phyloP scores from a whole-genome alignment of 2,113 vertebrate species.

The Catharus minimus region DNA sequence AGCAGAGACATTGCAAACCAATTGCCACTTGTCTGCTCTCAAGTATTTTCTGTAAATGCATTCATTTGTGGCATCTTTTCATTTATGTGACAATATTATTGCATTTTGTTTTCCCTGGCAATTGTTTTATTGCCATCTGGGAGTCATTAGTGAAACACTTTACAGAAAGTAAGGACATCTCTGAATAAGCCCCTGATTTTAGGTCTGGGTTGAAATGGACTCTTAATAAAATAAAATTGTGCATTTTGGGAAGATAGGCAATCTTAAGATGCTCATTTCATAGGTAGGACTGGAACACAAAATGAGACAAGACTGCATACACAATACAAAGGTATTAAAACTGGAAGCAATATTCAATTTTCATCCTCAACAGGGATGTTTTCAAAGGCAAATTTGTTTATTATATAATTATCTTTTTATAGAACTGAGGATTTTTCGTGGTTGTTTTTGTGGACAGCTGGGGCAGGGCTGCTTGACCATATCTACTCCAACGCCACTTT shows the following conservation, averaged over 20 bases:
- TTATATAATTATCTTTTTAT: neutral
- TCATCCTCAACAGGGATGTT: neutral
- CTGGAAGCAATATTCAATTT: neutral
- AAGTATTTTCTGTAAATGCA: slow-evolving; percentile 53
- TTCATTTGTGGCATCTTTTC: slow-evolving; percentile 50
- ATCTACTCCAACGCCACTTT: neutral
- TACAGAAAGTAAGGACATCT: neutral
- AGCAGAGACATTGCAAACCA: slow-evolving; percentile 52
- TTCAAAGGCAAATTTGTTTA: neutral
- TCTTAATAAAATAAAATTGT: slow-evolving; percentile 6
- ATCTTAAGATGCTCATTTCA: neutral
- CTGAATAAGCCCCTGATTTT: neutral
- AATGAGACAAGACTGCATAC: neutral
- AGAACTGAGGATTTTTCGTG: neutral
- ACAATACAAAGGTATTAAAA: neutral
- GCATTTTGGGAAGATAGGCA: neutral
- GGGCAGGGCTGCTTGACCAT: neutral
- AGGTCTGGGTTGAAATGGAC: slow-evolving; percentile 4
- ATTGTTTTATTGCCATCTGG: slow-evolving; percentile 37
- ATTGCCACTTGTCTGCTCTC: slow-evolving; percentile 55
- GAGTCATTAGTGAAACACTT: slow-evolving; percentile 34
- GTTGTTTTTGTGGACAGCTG: neutral
- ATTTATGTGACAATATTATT: slow-evolving; percentile 41
- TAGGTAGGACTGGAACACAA: neutral
- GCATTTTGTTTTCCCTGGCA: slow-evolving; percentile 40